Base-by-base conservation (phyloP, 2,797 vertebrate species). In the Sciurus carolinensis region DNA sequence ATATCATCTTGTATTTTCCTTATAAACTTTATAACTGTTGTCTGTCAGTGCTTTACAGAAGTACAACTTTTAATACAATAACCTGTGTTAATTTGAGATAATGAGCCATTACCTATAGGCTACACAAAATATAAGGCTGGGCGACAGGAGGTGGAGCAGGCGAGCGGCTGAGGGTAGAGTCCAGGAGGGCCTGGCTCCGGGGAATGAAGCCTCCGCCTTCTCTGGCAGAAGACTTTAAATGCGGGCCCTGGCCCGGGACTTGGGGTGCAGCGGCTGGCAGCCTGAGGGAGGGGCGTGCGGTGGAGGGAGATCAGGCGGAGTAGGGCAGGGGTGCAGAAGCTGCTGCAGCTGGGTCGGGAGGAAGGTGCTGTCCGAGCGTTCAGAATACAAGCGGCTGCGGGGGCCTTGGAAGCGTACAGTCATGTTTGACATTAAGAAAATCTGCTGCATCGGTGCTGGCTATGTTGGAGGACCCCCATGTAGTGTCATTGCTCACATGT, bases 401-500 rank as follows among this genome's bases (percentile, higher is more conserved):
- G 12, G 52, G 13, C 59, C 75, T 84, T 39, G 95, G 54, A 64
- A 92, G 44, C 44, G 98, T 80, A 66, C 86, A 94, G 50, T 91
- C 99, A 99, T 99, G 99, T 99, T 99, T 98, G 98, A 99, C 97
- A 99, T 99, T 92, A 99, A 99, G 98, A 99, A 98, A 98, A 99
- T 99, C 95, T 99, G 99, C 96, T 99, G 99, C 97, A 99, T 99
- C 3, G 99, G 99, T 14, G 99, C 99, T 2, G 99, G 99, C 54
- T 99, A 99, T 30, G 99, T 99, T 0, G 99, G 99, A 39, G 99
- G 99, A 14, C 99, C 99, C 12, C 99, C 99, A 0, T 99, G 99
- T 97, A 99, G 99, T 10, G 99, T 99, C 69, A 99, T 99, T 57
- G 99, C 99, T 1, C 99, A 99, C 7, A 99, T 99, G 99, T 99